phyloP scores from a whole-genome alignment of 2,888 invertebrate species.

The Electrophaes corylata region DNA sequence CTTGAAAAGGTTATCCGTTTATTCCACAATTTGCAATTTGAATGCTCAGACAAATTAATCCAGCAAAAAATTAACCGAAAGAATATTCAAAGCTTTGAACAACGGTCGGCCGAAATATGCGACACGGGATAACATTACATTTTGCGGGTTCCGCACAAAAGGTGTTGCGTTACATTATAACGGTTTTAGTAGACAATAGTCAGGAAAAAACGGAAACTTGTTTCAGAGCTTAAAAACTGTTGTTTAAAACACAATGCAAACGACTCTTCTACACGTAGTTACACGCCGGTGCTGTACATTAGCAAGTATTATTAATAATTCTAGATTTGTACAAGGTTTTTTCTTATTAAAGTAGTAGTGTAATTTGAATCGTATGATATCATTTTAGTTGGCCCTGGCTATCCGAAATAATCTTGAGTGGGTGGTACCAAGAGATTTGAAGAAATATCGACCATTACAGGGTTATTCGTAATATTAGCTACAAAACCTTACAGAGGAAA shows the following conservation, averaged over 20 bases:
- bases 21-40: constrained; percentile 80
- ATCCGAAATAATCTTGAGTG: no score
- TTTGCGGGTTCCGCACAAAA: constrained; percentile 32
- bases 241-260: background rate
- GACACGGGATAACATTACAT: constrained; percentile 62
- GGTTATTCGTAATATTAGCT: no score
- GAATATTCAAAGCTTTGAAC: constrained; percentile 64
- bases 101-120: constrained; percentile 69
- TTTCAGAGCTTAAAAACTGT: background rate
- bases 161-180: constrained; percentile 32
- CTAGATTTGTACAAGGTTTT: no score
- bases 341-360: no score
- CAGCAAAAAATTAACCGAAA: constrained; percentile 74
- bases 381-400: no score
- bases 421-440: no score
- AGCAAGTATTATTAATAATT: no score
- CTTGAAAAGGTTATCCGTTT: constrained; percentile 67
- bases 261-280: background rate
- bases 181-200: constrained; percentile 22
- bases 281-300: background rate
- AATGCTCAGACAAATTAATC: constrained; percentile 82
- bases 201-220: constrained; percentile 9
- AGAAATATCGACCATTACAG: no score
- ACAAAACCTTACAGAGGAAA: no score
- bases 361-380: no score